phyloP scores from a whole-genome alignment of 2,888 invertebrate species.

The Bugula neritina region DNA sequence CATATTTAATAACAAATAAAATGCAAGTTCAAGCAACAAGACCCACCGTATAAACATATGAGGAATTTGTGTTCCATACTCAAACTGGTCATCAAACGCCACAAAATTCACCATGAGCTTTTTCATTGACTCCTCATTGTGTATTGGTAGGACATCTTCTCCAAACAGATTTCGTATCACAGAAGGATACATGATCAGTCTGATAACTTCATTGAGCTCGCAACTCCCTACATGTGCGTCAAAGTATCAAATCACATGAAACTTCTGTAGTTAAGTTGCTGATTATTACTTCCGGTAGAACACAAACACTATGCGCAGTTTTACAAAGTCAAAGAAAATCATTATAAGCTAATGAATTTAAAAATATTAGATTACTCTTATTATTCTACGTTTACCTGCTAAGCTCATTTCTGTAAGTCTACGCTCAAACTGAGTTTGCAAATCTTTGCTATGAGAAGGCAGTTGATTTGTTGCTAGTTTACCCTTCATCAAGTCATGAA shows the following conservation, averaged over 20 bases:
- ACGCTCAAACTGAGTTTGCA: conserved; percentile 35
- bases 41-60: conserved; percentile 37
- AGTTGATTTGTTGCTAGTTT: conserved; percentile 38
- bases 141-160: conserved; percentile 35
- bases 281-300: too few species aligned
- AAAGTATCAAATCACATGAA: too few species aligned
- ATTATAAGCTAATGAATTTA: too few species aligned
- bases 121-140: conserved; percentile 28
- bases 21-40: too few species aligned
- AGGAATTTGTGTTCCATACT: conserved; percentile 43
- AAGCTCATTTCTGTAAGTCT: neutral
- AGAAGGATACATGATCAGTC: conserved; percentile 39
- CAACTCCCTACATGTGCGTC: too few species aligned
- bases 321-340: too few species aligned
- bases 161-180: conserved; percentile 45
- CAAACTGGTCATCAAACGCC: conserved; percentile 47
- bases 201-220: conserved; percentile 36
- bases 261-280: too few species aligned
- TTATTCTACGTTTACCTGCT: neutral
- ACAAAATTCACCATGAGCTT: conserved; percentile 38
- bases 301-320: too few species aligned
- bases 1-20: too few species aligned
- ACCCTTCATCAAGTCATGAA: conserved; percentile 45
- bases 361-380: neutral
- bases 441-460: conserved; percentile 32